Evolutionary conservation across 2,113 vertebrate species (phyloP).

Genomic region (Hippocampus mohnikei): DNA sequence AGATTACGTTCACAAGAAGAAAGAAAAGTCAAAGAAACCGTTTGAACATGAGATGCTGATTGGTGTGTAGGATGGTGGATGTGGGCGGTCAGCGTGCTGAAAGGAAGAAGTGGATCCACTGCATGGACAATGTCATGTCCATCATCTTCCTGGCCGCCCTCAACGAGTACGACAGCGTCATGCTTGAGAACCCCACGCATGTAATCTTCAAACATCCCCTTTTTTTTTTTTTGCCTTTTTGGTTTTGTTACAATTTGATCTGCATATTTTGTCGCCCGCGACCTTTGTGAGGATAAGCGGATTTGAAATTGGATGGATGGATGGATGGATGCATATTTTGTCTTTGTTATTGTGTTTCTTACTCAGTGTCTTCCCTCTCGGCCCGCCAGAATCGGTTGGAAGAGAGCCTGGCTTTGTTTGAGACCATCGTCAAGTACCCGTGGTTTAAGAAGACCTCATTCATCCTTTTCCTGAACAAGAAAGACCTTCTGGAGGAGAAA

Average conservation of each 20-base stretch:
- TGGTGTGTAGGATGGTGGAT: constrained; percentile 82
- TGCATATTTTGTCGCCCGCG: background rate
- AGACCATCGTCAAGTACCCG: constrained; percentile 75
- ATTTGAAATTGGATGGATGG: too few relatives aligned
- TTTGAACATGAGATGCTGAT: too few relatives aligned
- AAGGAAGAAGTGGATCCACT: constrained; percentile 89
- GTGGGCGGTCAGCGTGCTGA: constrained; percentile 87
- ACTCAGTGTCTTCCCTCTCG: background rate
- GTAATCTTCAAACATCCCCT: constrained; percentile 55
- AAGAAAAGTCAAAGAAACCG: too few relatives aligned
- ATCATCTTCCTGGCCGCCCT: constrained; percentile 84
- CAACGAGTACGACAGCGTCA: constrained; percentile 87
- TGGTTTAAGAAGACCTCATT: constrained; percentile 85
- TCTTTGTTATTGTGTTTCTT: background rate
- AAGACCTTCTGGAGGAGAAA: constrained; percentile 84
- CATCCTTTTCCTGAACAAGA: constrained; percentile 89
- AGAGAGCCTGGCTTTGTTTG: constrained; percentile 86
- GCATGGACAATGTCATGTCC: constrained; percentile 86
- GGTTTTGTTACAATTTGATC: background rate
- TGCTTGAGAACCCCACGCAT: constrained; percentile 68
- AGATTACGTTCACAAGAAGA: too few relatives aligned
- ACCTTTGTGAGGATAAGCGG: too few relatives aligned
- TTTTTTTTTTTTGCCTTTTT: background rate
- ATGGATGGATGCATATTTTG: background rate
- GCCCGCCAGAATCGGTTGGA: constrained; percentile 78